Conservation (phyloP, 2,113 vertebrate genomes). For the Entomyzon cyanotis region DNA sequence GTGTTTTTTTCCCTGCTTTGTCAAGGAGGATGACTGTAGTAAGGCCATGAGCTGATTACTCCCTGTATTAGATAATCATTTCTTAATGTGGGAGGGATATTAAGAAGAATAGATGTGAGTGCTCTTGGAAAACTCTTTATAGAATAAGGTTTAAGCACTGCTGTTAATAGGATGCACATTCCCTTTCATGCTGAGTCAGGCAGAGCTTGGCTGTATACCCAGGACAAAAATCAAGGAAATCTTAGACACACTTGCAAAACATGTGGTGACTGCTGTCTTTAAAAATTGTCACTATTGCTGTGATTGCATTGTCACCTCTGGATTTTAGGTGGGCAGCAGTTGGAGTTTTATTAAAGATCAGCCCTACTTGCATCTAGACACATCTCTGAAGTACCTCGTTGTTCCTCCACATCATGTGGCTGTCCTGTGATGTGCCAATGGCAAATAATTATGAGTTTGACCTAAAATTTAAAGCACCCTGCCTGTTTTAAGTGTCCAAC, state of each 20-base stretch:
- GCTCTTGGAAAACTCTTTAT: conserved; percentile 8
- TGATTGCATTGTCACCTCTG: not conserved
- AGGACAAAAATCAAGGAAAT: not conserved
- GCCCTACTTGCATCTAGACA: not conserved
- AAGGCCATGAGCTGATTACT: conserved; percentile 41
- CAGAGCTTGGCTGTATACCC: not conserved
- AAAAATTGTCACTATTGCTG: not conserved
- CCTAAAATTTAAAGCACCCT: not conserved
- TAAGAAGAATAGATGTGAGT: not conserved
- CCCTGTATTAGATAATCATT: conserved; percentile 12
- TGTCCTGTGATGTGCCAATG: not conserved
- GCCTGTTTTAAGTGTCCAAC: not conserved
- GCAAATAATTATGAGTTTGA: not conserved
- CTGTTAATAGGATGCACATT: not conserved
- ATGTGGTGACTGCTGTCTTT: not conserved
- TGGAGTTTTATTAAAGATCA: not conserved
- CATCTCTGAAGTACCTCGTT: not conserved
- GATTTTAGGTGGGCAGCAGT: not conserved
- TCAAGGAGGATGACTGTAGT: conserved; percentile 1
- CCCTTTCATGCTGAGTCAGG: not conserved
- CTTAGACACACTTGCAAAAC: not conserved
- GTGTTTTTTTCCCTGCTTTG: not conserved
- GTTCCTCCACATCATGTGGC: not conserved
- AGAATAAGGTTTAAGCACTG: not conserved
- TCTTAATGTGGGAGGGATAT: conserved; percentile 35